phyloP scores from a whole-genome alignment of 2,888 invertebrate species.

The Polymixis lichenea region DNA sequence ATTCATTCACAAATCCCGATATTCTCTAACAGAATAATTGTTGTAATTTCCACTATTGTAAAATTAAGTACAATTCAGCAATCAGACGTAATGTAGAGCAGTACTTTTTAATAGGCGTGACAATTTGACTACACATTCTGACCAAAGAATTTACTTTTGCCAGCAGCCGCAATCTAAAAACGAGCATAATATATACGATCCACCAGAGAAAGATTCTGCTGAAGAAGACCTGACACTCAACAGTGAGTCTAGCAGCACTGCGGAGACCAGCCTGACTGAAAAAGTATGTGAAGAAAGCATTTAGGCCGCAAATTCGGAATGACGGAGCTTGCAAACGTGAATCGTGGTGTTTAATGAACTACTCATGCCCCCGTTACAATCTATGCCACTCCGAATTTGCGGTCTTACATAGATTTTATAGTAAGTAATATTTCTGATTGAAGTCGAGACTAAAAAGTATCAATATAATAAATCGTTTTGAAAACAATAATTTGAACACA shows the following conservation, averaged over 20 bases:
- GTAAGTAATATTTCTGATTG: background rate
- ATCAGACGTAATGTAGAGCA: constrained; percentile 20
- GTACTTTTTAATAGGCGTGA: constrained; percentile 37
- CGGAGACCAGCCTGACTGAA: constrained; percentile 74
- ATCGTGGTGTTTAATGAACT: background rate
- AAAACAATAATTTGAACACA: background rate
- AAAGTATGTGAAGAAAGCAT: constrained; percentile 64
- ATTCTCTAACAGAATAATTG: background rate
- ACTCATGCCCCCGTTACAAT: background rate
- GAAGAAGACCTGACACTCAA: constrained; percentile 78
- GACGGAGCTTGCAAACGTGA: background rate
- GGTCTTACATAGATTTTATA: background rate
- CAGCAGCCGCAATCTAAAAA: constrained; percentile 54
- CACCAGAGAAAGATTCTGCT: constrained; percentile 83
- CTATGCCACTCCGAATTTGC: background rate
- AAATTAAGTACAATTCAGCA: constrained; percentile 1
- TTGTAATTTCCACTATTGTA: background rate
- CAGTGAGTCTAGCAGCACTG: constrained; percentile 79
- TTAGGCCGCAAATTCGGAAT: background rate
- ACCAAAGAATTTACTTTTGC: background rate
- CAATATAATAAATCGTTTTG: background rate
- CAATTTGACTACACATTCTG: background rate
- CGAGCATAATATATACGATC: constrained; percentile 74
- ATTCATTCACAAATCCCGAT: background rate
- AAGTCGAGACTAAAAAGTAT: background rate